phyloP scores from a whole-genome alignment of 2,888 invertebrate genomes.

The Macaria liturata region DNA sequence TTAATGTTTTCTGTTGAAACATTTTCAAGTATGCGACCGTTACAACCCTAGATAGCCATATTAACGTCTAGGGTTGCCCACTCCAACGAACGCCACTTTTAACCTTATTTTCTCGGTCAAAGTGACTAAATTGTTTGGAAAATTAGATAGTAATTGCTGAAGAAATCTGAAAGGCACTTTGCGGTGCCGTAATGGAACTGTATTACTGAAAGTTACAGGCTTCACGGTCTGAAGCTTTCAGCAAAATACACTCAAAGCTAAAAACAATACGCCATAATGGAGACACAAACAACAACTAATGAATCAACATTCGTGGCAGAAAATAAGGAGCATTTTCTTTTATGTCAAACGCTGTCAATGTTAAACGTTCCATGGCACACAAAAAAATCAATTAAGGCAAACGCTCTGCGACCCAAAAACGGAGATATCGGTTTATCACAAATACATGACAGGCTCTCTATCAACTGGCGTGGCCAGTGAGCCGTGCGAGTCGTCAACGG shows the following conservation, averaged over 20 bases:
- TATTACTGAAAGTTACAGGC: conserved; percentile 2
- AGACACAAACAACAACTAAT: no score
- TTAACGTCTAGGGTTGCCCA: conserved; percentile 31
- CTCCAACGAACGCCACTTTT: conserved; percentile 6
- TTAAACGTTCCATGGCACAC: conserved; percentile 10
- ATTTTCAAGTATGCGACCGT: conserved; percentile 35
- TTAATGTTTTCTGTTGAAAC: conserved; percentile 56
- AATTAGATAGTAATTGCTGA: conserved; percentile 5
- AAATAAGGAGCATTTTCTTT: no score
- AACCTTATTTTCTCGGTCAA: conserved; percentile 1
- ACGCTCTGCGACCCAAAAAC: conserved; percentile 14
- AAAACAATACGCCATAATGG: no score
- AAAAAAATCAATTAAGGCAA: conserved; percentile 24
- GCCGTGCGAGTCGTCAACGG: conserved; percentile 48
- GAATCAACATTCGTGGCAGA: no score
- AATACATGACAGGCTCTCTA: conserved; percentile 42
- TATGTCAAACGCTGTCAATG: conserved; percentile 9
- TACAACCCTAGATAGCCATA: conserved; percentile 44
- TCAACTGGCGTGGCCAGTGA: conserved; percentile 44
- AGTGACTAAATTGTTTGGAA: conserved; percentile 8
- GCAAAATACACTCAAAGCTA: no score
- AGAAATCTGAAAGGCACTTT: conserved; percentile 2
- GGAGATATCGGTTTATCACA: conserved; percentile 30
- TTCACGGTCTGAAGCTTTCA: background rate
- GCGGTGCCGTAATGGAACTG: background rate